Base-by-base conservation (phyloP, 2,797 vertebrate species). In the Iguana delicatissima region DNA sequence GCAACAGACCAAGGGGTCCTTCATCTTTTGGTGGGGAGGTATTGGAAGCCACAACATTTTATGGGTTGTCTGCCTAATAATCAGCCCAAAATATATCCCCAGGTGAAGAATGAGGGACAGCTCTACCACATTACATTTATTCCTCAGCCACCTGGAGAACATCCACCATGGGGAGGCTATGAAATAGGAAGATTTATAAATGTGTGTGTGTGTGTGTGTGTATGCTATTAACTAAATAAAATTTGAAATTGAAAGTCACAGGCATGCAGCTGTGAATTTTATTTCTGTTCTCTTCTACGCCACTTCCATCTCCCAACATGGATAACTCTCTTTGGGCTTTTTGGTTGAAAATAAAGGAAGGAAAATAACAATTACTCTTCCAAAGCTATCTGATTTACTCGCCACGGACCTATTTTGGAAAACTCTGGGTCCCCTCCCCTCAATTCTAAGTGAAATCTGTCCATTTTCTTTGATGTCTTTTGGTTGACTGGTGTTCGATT, bases 331-430 rank as follows among this genome's bases (percentile, higher is more conserved):
- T 69, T 69, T 79, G 6, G 91, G 6, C 57, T 88, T 92, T 81
- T 77, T 4, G 5, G 14, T 86, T 90, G 67, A 89, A 62, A 55
- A 50, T 93, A 73, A 73, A 4, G 57, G 32, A 83, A 91, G 74
- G 26, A 55, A 93, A 79, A 10, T 26, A 69, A 79, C 6, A 35
- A 50, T 62, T 4, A 62, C 46, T 50, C 16, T 32, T 79, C 29
- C 52, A 38, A 79, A 24, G 79, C 50, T 35, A 73, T 72, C 18
- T 22, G 22, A 86, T 77, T 57, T 83, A 59, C 79, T 84, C 59
- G 59, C 59, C 16, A 62, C 20, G 4, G 20, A 72, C 29, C 69
- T n/a, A 1, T 74, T n/a, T 35, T 16, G n/a, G 5, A 74, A n/a
- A n/a, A n/a, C 14, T 32, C 13, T 18, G 2, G 12, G 4, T 29